Evolutionary conservation across 2,113 vertebrate species (phyloP), one percentile per base, ranked within the genome.

Genomic region (Python bivittatus): DNA sequence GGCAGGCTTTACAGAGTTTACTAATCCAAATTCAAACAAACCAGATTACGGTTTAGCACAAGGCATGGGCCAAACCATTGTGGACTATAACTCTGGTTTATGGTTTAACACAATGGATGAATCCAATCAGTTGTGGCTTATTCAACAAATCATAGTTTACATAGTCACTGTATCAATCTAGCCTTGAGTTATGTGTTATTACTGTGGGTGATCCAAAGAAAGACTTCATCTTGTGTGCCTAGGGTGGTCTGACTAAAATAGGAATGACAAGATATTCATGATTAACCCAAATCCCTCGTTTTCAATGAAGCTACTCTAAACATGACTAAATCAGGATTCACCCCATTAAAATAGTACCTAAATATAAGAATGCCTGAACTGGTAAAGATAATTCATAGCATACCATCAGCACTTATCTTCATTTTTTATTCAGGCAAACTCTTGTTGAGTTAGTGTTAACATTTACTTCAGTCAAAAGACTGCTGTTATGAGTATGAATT

Each of bases 401-500:
- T 79, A 60, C 7, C 10, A 42, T 42, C 8, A 7, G 48, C 56
- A 84, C 27, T 33, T 53, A 25, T 23, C 61, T 60, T 68, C 53
- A 61, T 88, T 84, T 84, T 56, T 86, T 56, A 86, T 42, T 90
- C 52, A 48, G n/a, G 44, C 25, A 86, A 68, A 86, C 11, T 44
- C 83, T 56, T 61, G 5, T 57, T 86, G 60, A 93, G 20, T 68
- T 86, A 72, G 22, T 86, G 61, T 87, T 90, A 90, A 79, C 84
- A 22, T 86, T 85, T 79, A 86, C 9, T 56, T 85, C 92, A 86
- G 84, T 91, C 58, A 72, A 90, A 86, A 86, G 38, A 42, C 84
- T 68, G 52, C 60, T 33, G 84, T 44, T 57, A 90, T 86, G 33
- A 72, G 53, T 87, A 89, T 17, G 84, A n/a, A 79, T 90, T 64